These are phyloP conservation scores for Zelleria hepariella DNA, from an alignment of 2,888 invertebrate species.

Conservation along the genomic window DNA sequence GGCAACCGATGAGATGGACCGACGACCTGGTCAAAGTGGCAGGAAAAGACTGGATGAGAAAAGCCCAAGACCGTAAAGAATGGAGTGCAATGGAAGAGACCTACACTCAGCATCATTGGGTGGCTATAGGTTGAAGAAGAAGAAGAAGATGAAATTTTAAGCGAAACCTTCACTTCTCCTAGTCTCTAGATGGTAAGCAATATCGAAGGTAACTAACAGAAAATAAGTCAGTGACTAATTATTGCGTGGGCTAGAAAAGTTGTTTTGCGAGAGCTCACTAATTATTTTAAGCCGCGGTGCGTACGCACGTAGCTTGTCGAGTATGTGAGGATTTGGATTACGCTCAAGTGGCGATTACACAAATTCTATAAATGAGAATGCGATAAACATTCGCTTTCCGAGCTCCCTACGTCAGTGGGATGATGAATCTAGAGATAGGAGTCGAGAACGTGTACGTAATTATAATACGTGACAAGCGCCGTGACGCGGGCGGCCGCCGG, in stretches of 20 bases:
- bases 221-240: background rate
- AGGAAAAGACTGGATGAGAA: too few relatives aligned
- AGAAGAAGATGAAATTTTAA: too few relatives aligned
- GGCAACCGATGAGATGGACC: too few relatives aligned
- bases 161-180: too few relatives aligned
- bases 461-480: background rate
- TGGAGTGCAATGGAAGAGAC: too few relatives aligned
- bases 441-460: conserved; percentile 37
- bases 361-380: conserved; percentile 42
- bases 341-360: conserved; percentile 43
- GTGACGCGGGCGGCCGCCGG: background rate
- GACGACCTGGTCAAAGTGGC: too few relatives aligned
- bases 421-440: conserved; percentile 49
- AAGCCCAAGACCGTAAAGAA: too few relatives aligned
- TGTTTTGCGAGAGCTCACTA: background rate
- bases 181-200: too few relatives aligned
- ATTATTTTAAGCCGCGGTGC: background rate
- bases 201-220: too few relatives aligned
- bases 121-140: too few relatives aligned
- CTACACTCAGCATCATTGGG: too few relatives aligned
- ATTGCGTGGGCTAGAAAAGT: background rate
- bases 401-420: conserved; percentile 45
- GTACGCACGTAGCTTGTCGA: background rate
- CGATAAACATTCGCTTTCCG: conserved; percentile 43
- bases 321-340: conserved; percentile 20